Base-by-base conservation (phyloP, 2,113 vertebrate species). In the Dasypus novemcinctus region DNA sequence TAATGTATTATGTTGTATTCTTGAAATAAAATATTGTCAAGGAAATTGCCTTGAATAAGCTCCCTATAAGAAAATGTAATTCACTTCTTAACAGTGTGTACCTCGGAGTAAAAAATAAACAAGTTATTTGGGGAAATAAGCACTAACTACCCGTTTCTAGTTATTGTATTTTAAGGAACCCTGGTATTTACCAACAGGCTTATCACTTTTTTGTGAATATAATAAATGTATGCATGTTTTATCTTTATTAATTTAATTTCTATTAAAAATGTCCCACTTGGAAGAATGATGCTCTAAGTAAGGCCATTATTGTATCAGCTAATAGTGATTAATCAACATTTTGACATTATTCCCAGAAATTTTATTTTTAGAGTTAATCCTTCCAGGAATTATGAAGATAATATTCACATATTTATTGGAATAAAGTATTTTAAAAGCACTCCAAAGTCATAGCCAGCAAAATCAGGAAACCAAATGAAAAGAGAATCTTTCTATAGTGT, bases 291-390 rank as follows among this genome's bases (percentile, higher is more conserved):
- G 54, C 31, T 94, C 43, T 87, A 96, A 87, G 59, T 94, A 97
- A 96, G 90, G 72, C 92, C 91, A 93, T 92, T 75, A 97, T 95
- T 94, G 54, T 93, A 82, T 96, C 69, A 92, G 63, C 46, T 96
- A 88, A 93, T 74, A 94, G 31, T 43, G 41, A 96, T 97, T 91
- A 94, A 95, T 92, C 76, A 97, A 66, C 41, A 81, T 87, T 96
- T 97, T 97, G 97, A 97, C 84, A 90, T 69, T 81, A 92, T 97
- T 97, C 93, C 96, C 87, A 96, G 96, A 97, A 97, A 87, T 93
- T 87, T 54, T 85, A 71, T 92, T 94, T 93, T 93, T 90, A 83
- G 31, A 91, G 38, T 78, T 90, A 94, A 92, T 90, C 87, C 59
- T 97, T 97, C 90, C 95, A 96, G 93, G 89, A 97, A 97, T 29